phyloP scores from a whole-genome alignment of 2,113 vertebrate species.

The Odocoileus virginianus region DNA sequence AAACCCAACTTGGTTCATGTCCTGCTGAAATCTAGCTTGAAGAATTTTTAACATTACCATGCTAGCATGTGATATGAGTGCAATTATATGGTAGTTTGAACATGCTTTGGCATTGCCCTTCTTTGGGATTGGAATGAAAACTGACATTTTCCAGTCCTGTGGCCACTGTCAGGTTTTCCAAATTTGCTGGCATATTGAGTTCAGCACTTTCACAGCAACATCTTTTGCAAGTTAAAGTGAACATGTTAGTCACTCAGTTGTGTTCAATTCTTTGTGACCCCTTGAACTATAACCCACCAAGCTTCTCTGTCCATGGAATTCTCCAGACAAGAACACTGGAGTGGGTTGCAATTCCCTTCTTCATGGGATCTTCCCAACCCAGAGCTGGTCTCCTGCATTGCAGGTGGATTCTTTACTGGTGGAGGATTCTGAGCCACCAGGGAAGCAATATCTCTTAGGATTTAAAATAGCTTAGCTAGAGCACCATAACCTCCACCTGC shows the following conservation, averaged over 20 bases:
- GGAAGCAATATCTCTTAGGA: not conserved
- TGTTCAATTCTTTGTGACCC: rapidly evolving
- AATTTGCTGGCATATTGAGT: not conserved
- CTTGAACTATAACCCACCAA: not conserved
- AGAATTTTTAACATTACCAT: not conserved
- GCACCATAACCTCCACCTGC: not conserved
- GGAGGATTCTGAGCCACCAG: not conserved
- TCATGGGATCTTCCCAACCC: not conserved
- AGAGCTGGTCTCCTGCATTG: not conserved
- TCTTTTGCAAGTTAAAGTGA: not conserved
- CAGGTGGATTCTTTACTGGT: not conserved
- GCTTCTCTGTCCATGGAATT: not conserved
- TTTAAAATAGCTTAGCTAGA: not conserved
- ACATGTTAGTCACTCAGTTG: not conserved
- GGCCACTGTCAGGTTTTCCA: not conserved
- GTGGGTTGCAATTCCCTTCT: not conserved
- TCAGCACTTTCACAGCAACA: not conserved
- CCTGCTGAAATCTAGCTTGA: not conserved
- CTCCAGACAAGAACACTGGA: not conserved
- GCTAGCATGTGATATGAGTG: not conserved
- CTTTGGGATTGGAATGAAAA: not conserved
- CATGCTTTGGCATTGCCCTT: not conserved
- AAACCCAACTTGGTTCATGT: not conserved
- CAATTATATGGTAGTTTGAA: not conserved
- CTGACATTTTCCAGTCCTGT: not conserved